Percentiles rank a stretch among this genome's conserved stretches.
Conservation (phyloP, 1,140 invertebrate genomes). For the Drosophila neocordata region DNA sequence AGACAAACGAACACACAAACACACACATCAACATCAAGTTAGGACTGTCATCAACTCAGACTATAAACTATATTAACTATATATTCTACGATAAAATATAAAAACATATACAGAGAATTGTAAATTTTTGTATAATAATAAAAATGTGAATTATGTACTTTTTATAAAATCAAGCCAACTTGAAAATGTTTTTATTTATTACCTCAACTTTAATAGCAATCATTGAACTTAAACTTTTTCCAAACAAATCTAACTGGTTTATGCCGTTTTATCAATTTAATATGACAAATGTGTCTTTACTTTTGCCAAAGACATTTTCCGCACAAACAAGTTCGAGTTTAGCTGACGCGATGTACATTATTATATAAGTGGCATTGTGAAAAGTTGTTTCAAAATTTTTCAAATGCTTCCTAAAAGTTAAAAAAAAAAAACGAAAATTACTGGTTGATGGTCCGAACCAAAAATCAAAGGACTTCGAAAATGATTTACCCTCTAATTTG, state of each 20-base stretch:
- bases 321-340: constrained; percentile 54
- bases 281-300: constrained; percentile 27
- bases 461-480: background rate
- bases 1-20: constrained; percentile 44
- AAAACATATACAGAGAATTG: constrained; percentile 61
- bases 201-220: constrained; percentile 33
- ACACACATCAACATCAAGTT: constrained; percentile 36
- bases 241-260: constrained; percentile 72
- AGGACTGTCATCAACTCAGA: constrained; percentile 37
- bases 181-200: constrained; percentile 27
- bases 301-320: constrained; percentile 56
- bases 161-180: constrained; percentile 73
- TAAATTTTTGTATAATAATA: constrained; percentile 68
- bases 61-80: constrained; percentile 34
- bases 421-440: constrained; percentile 37
- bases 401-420: constrained; percentile 63
- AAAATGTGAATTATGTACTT: constrained; percentile 80
- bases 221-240: constrained; percentile 72
- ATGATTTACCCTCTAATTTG: background rate
- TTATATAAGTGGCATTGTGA: constrained; percentile 55
- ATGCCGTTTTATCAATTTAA: constrained; percentile 47
- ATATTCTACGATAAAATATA: constrained; percentile 21
- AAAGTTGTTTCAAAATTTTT: constrained; percentile 20
- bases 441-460: constrained; percentile 10
- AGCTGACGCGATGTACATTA: constrained; percentile 26